Conservation (phyloP, 1,140 invertebrate species). For the Chlorops oryzae region DNA sequence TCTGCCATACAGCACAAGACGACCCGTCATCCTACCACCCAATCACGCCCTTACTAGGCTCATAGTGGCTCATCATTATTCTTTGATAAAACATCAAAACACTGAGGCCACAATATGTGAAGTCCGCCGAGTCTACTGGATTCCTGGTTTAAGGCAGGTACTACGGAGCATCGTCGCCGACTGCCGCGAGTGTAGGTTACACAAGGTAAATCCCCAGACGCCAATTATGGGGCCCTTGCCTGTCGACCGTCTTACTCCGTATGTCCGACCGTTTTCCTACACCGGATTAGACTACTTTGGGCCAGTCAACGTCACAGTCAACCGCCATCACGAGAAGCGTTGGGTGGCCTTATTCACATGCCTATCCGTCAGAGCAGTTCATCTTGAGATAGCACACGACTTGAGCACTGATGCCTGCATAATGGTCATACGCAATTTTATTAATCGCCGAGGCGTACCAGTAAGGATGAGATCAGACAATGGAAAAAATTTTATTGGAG, state of each 20-base stretch:
- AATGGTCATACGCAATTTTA: slow-evolving; percentile 17
- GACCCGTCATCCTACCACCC: slow-evolving; percentile 5
- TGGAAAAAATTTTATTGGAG: slow-evolving; percentile 41
- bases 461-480: slow-evolving; percentile 34
- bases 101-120: slow-evolving; percentile 9
- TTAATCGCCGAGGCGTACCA: slow-evolving; percentile 23
- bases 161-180: neutral
- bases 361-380: slow-evolving; percentile 16
- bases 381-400: slow-evolving; percentile 17
- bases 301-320: slow-evolving; percentile 15
- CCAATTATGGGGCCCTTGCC: slow-evolving; percentile 5
- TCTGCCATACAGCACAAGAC: neutral
- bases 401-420: slow-evolving; percentile 15
- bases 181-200: neutral
- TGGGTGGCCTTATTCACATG: slow-evolving; percentile 25
- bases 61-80: slow-evolving; percentile 23
- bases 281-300: slow-evolving; percentile 12
- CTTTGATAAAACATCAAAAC: slow-evolving; percentile 2
- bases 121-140: slow-evolving; percentile 9
- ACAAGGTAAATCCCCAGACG: slow-evolving; percentile 7
- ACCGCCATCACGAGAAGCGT: slow-evolving; percentile 18
- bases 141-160: neutral
- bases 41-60: slow-evolving; percentile 34
- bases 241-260: neutral
- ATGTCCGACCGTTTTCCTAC: slow-evolving; percentile 9